Evolutionary conservation across 2,888 invertebrate species (phyloP).

Genomic region (Hyposoter dolosus): DNA sequence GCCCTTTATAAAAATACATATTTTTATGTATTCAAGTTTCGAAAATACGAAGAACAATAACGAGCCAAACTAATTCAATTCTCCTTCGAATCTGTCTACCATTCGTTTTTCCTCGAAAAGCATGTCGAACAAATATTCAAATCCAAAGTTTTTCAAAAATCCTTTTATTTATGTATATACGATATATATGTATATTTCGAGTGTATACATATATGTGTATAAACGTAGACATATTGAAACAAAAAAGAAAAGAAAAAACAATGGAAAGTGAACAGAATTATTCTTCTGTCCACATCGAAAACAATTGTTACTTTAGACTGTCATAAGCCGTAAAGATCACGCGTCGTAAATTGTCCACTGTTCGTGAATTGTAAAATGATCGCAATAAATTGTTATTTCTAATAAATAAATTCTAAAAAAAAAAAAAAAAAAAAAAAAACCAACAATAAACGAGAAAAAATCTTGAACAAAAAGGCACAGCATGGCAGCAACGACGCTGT

Average conservation of each 20-base stretch:
- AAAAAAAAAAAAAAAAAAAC: not conserved
- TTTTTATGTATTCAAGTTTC: not conserved
- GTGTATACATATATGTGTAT: slow-evolving; percentile 21
- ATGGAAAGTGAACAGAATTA: slow-evolving; percentile 49
- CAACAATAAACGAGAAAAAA: slow-evolving; percentile 19
- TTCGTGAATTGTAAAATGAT: slow-evolving; percentile 78
- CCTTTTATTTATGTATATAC: slow-evolving; percentile 1
- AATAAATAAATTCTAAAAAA: slow-evolving; percentile 56
- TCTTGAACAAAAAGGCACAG: slow-evolving; percentile 35
- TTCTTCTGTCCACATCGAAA: slow-evolving; percentile 63
- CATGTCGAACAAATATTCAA: slow-evolving; percentile 19
- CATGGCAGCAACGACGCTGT: slow-evolving; percentile 40
- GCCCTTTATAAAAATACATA: not conserved
- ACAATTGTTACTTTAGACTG: slow-evolving; percentile 77
- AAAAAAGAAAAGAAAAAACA: not conserved
- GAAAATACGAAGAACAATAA: slow-evolving; percentile 9
- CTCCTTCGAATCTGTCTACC: slow-evolving; percentile 20
- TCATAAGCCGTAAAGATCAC: slow-evolving; percentile 69
- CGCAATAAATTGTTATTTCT: slow-evolving; percentile 79
- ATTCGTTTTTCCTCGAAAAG: slow-evolving; percentile 47
- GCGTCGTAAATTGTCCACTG: slow-evolving; percentile 75
- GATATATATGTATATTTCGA: not conserved
- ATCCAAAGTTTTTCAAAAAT: slow-evolving; percentile 33
- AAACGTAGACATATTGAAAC: slow-evolving; percentile 15
- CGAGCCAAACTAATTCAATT: slow-evolving; percentile 18